These are phyloP conservation scores for Cephus nigrinus DNA, from an alignment of 2,888 invertebrate species.

Conservation along the genomic window DNA sequence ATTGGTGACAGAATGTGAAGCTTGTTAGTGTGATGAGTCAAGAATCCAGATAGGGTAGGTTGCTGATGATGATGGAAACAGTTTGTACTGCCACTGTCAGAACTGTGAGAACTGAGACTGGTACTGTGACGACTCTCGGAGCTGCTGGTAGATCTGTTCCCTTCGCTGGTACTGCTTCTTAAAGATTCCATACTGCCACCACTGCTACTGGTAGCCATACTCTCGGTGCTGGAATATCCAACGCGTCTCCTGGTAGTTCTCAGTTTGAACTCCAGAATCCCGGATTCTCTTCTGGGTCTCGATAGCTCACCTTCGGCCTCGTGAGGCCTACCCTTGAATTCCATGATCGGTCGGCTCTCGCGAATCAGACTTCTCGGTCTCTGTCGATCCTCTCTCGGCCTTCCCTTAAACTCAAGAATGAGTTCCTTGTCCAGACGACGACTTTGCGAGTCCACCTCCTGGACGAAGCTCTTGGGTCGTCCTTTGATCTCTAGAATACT, in stretches of 20 bases:
- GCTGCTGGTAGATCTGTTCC: slow-evolving; percentile 86
- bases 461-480: slow-evolving; percentile 61
- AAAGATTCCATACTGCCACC: slow-evolving; percentile 90
- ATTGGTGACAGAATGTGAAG: slow-evolving; percentile 89
- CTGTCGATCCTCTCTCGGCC: slow-evolving; percentile 67
- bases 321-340: slow-evolving; percentile 76
- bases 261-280: slow-evolving; percentile 72
- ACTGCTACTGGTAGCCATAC: slow-evolving; percentile 88
- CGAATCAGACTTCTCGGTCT: slow-evolving; percentile 60
- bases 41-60: slow-evolving; percentile 72
- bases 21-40: slow-evolving; percentile 79
- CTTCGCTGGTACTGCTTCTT: slow-evolving; percentile 88
- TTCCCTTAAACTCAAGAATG: slow-evolving; percentile 75
- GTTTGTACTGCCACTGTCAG: slow-evolving; percentile 78
- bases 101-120: slow-evolving; percentile 87
- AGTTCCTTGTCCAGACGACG: slow-evolving; percentile 71
- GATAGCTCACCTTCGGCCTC: slow-evolving; percentile 51
- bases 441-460: slow-evolving; percentile 69
- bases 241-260: slow-evolving; percentile 72
- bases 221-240: slow-evolving; percentile 84
- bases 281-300: slow-evolving; percentile 65
- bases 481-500: slow-evolving; percentile 75
- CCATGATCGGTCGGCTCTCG: slow-evolving; percentile 74
- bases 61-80: slow-evolving; percentile 70
- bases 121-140: slow-evolving; percentile 87